A percentile compares a stretch with the other conserved stretches of the same genome.
These are phyloP conservation scores for Cottoperca gobio DNA, from an alignment of 2,797 vertebrate genomes.

Conservation along the genomic window DNA sequence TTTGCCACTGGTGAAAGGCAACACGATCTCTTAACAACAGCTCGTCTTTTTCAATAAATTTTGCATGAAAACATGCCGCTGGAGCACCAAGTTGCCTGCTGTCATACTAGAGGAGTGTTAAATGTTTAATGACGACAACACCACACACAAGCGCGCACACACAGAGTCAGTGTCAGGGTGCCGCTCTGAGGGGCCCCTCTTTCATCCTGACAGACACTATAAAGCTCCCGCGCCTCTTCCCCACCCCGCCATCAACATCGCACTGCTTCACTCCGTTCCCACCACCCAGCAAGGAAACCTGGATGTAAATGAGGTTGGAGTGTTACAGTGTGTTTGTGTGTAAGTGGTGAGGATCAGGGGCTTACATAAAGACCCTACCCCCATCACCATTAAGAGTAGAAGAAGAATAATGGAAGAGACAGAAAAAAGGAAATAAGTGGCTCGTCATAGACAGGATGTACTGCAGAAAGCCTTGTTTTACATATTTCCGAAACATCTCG, in stretches of 20 bases:
- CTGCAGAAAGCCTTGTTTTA: conserved; percentile 58
- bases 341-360: conserved; percentile 48
- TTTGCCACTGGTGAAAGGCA: conserved; percentile 90
- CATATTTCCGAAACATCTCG: conserved; percentile 63
- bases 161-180: conserved; percentile 89
- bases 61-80: conserved; percentile 95
- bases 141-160: conserved; percentile 79
- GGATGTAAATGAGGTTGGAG: conserved; percentile 87
- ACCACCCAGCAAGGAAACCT: conserved; percentile 84
- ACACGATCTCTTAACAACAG: conserved; percentile 89
- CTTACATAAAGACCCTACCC: conserved; percentile 60
- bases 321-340: conserved; percentile 46
- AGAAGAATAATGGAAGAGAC: conserved; percentile 51
- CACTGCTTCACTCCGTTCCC: conserved; percentile 52
- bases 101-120: conserved; percentile 93
- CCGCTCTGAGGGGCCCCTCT: conserved; percentile 90
- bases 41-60: conserved; percentile 95
- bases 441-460: conserved; percentile 61
- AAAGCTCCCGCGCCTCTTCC: conserved; percentile 74
- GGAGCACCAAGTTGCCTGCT: conserved; percentile 94
- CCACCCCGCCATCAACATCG: conserved; percentile 60
- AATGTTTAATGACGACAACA: conserved; percentile 99
- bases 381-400: conserved; percentile 64
- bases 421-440: conserved; percentile 30
- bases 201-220: conserved; percentile 92